Evolutionary conservation across 2,888 invertebrate genomes (phyloP), one percentile per base, ranked within the genome.

Genomic region (Maniola hyperantus): DNA sequence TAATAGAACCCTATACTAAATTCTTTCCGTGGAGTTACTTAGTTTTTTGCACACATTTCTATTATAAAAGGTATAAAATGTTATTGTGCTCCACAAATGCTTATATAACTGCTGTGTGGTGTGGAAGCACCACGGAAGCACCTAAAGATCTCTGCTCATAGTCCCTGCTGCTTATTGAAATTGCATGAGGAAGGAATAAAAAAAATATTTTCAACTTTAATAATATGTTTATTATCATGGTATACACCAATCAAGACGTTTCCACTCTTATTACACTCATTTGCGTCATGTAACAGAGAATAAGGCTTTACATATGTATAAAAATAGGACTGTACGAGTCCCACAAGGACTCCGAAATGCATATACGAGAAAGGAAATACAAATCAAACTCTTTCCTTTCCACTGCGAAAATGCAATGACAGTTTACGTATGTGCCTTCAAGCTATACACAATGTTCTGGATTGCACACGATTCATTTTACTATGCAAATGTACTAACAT

Each of bases 321-420:
- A 92, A 91, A 92, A 92, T 92, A 92, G 91, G 92, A 91, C 89
- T 90, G 89, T 90, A 84, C 74, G 90, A 89, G 88, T 76, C 90
- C 83, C 80, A 73, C 74, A 72, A 77, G 76, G 88, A 85, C 90
- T 85, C 91, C 73, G 82, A 91, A 91, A 91, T 91, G 91, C 91
- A 91, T 80, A 80, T 84, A 88, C 82, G 86, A 86, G 85, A 90
- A 91, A 87, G 83, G 76, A 89, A 88, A 82, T 85, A 89, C 83
- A 88, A 89, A 87, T 85, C 78, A 87, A 63, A 80, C 81, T 83
- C 81, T 79, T 80, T 80, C 77, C 83, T 79, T 74, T 80, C 77
- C 89, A 91, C 87, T 89, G 89, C 89, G 82, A 89, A 89, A 91
- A 91, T 91, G 91, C 91, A 91, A 88, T 86, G 89, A 88, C 83